These are phyloP conservation scores for Rhodeus uyekii DNA, from an alignment of 2,797 vertebrate species.

Conservation along the genomic window DNA sequence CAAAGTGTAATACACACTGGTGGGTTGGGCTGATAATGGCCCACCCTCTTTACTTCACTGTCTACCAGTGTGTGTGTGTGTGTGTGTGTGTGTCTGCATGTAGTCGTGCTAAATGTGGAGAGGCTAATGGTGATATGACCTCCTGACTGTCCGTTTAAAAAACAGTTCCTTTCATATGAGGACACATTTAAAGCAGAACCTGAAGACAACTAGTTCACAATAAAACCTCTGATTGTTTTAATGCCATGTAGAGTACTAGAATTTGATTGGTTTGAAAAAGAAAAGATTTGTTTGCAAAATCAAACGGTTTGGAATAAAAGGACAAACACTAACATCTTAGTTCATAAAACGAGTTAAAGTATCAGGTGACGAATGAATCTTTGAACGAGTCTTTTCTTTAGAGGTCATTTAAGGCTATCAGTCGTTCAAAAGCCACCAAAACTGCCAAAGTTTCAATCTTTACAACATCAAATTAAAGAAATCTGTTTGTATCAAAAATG, in stretches of 20 bases:
- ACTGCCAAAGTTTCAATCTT: neutral
- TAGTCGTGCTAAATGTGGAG: slow-evolving; percentile 34
- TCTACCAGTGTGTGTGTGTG: neutral
- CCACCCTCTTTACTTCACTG: neutral
- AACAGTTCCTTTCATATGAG: neutral
- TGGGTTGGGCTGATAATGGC: neutral
- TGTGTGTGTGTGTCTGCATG: slow-evolving; percentile 31
- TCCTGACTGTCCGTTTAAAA: neutral
- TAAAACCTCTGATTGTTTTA: neutral
- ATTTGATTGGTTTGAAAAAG: neutral
- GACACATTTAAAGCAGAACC: neutral
- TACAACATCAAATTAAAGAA: neutral
- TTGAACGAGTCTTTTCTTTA: neutral
- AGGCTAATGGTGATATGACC: slow-evolving; percentile 30
- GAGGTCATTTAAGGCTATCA: neutral
- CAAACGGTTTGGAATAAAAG: neutral
- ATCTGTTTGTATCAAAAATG: neutral
- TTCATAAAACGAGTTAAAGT: neutral
- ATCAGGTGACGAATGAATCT: neutral
- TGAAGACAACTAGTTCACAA: neutral
- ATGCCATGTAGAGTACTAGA: neutral
- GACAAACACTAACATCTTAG: neutral
- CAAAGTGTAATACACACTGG: slow-evolving; percentile 1
- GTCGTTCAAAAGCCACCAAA: neutral
- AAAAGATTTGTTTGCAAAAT: neutral